Conservation (phyloP, 2,113 vertebrate genomes). For the Camelus dromedarius region DNA sequence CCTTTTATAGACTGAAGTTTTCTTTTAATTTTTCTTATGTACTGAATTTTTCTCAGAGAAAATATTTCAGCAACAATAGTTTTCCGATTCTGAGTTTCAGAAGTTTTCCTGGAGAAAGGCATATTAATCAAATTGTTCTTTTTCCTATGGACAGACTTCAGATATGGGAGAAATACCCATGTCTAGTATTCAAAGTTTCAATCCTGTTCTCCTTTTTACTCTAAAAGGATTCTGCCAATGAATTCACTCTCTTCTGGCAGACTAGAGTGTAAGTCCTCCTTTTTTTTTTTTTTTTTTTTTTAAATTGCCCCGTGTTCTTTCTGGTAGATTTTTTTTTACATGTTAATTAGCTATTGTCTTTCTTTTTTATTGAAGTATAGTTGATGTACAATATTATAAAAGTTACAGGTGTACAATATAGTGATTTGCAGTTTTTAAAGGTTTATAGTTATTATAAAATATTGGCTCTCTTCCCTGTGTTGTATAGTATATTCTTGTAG, state of each 20-base stretch:
- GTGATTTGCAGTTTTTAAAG: neutral
- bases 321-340: neutral
- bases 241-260: neutral
- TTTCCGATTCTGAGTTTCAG: neutral
- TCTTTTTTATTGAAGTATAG: neutral
- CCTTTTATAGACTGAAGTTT: neutral
- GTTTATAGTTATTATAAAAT: neutral
- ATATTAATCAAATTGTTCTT: neutral
- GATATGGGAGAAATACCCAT: neutral
- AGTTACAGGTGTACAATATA: neutral
- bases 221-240: neutral
- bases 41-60: neutral
- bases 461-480: neutral
- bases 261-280: neutral
- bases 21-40: neutral
- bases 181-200: neutral
- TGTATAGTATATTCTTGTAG: neutral
- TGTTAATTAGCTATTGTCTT: neutral
- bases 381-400: neutral
- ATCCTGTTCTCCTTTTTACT: neutral
- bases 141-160: neutral
- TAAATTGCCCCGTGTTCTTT: neutral
- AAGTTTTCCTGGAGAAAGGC: neutral
- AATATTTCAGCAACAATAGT: neutral
- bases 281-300: neutral